Percentiles rank a stretch among this genome's conserved stretches.
Conservation (phyloP, 1,140 invertebrate genomes). For the Aphelenchoides fujianensis region DNA sequence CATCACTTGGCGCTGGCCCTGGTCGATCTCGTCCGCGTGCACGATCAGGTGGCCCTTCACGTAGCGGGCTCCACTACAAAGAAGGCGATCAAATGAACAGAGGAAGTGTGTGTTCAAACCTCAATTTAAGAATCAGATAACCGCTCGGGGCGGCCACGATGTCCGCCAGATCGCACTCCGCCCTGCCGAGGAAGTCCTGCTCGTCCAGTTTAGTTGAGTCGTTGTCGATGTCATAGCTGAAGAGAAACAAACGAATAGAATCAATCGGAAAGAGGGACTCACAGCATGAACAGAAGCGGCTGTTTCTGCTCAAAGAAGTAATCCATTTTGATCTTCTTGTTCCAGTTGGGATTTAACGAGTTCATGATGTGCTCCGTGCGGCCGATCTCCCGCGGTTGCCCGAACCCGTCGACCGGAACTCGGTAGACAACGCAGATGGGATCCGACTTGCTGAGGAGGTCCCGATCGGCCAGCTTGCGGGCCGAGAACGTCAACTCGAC, state of each 20-base stretch:
- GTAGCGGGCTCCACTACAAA: constrained; percentile 29
- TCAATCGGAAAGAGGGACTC: constrained; percentile 25
- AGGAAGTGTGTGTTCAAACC: not conserved
- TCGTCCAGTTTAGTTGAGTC: constrained; percentile 48
- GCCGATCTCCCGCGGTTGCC: constrained; percentile 61
- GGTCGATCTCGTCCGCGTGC: constrained; percentile 65
- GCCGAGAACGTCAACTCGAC: constrained; percentile 7
- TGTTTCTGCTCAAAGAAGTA: constrained; percentile 68
- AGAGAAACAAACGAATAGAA: constrained; percentile 40
- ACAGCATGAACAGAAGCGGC: constrained; percentile 65
- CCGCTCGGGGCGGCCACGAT: constrained; percentile 63
- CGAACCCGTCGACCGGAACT: not conserved
- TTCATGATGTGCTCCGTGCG: constrained; percentile 67
- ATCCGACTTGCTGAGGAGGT: constrained; percentile 54
- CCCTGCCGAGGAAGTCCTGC: constrained; percentile 67
- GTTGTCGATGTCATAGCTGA: constrained; percentile 65
- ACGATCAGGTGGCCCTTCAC: constrained; percentile 62
- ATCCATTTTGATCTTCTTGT: constrained; percentile 65
- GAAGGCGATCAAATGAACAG: constrained; percentile 26
- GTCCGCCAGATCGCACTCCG: constrained; percentile 67
- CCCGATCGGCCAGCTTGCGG: constrained; percentile 48
- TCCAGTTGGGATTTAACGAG: constrained; percentile 67
- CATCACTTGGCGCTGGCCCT: constrained; percentile 65
- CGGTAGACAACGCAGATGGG: constrained; percentile 52
- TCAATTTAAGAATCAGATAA: constrained; percentile 27